Base-by-base conservation (phyloP, 2,113 vertebrate genomes). In the Neoarius graeffei region DNA sequence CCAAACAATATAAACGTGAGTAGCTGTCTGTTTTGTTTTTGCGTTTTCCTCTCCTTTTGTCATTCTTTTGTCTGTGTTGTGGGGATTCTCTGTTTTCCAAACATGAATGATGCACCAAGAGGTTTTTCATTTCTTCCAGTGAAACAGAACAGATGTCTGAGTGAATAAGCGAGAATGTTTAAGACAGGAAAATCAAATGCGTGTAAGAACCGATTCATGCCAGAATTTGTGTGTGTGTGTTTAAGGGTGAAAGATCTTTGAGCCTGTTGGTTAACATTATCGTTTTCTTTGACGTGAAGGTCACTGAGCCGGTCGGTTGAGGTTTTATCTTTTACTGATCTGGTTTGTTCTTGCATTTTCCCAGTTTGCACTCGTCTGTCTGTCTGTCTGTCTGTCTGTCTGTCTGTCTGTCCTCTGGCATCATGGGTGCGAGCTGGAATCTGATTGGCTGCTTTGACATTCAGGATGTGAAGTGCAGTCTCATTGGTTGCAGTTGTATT, bases 261-360 rank as follows among this genome's bases (percentile, higher is more conserved):
- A 86, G 66, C 84, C 1, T 27, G 73, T 64, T 86, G 64, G 81
- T 80, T 86, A 80, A 85, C 73, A 60, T 80, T 85, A 50, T 25
- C 1, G 56, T 85, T 76, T 86, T 52, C 19, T 35, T 73, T 25
- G 56, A 25, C 6, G 19, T 20, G 17, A 9, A 88, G 64, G 87
- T 86, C 64, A 86, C 81, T 57, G 9, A 86, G 57, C 89, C 25
- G 25, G 89, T 86, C 69, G 14, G 81, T 81, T 86, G n/a, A 59
- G 84, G 64, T 81, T 64, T 52, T 60, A 62, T 60, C 54, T 14
- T 59, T 17, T 54, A 4, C 50, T 86, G 1, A 20, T 86, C 64
- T 71, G 25, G 13, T 23, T 30, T 84, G 20, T 60, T 73, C 56
- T 64, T 15, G 15, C 73, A 3, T 74, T 5, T 42, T 66, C n/a